phyloP scores from a whole-genome alignment of 2,113 vertebrate species.

The Petaurus breviceps region DNA sequence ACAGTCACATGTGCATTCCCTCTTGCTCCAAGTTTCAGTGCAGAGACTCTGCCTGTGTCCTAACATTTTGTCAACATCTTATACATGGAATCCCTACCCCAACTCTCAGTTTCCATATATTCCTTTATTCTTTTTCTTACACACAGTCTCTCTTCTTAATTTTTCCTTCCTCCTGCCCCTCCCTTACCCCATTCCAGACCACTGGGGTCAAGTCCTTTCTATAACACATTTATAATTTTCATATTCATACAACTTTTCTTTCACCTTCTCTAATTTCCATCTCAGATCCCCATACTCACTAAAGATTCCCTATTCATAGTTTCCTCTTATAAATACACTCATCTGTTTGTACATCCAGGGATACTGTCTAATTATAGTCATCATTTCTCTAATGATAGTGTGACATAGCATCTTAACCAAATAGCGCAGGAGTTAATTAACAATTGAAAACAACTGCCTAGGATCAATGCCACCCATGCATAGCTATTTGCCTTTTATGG shows the following conservation, averaged over 20 bases:
- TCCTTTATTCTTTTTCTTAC: neutral
- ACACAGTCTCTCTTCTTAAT: neutral
- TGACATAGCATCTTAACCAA: neutral
- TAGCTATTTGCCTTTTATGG: neutral
- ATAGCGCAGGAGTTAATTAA: neutral
- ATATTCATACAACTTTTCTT: neutral
- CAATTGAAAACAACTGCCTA: neutral
- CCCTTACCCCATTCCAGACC: neutral
- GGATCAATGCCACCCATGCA: neutral
- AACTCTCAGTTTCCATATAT: neutral
- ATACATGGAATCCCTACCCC: neutral
- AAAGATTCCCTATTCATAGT: neutral
- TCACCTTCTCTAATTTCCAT: neutral
- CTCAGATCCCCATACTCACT: neutral
- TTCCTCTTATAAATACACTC: neutral
- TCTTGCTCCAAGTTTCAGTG: neutral
- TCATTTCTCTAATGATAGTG: neutral
- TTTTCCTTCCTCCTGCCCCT: too few relatives aligned
- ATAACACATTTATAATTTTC: neutral
- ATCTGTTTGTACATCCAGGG: neutral
- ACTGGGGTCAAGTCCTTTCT: neutral
- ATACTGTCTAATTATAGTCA: neutral
- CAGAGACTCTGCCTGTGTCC: neutral
- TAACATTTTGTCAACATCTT: neutral
- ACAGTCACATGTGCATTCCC: too few relatives aligned